These are phyloP conservation scores for Sebastes hubbsi DNA, from an alignment of 2,797 vertebrate genomes.

Conservation along the genomic window DNA sequence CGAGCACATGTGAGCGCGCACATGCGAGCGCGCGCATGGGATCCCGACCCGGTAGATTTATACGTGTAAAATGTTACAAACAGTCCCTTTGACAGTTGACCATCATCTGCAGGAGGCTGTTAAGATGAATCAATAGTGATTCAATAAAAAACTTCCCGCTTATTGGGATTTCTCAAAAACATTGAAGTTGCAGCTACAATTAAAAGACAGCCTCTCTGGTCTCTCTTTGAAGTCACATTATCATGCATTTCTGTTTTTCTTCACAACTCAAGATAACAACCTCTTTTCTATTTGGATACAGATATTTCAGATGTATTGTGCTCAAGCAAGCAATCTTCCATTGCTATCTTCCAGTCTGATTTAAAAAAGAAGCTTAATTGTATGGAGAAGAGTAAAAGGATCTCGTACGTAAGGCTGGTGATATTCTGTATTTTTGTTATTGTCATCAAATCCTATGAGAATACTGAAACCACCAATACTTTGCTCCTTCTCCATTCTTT, in stretches of 20 bases:
- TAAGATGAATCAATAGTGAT: not conserved
- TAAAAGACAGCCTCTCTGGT: not conserved
- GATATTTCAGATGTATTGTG: conserved; percentile 4
- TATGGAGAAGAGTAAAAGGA: not conserved
- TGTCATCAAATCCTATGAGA: not conserved
- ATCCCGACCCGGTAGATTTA: too few relatives aligned
- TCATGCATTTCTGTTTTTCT: conserved; percentile 3
- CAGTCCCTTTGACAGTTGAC: not conserved
- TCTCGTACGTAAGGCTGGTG: not conserved
- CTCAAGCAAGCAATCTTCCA: not conserved
- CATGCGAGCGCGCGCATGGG: too few relatives aligned
- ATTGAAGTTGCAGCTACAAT: not conserved
- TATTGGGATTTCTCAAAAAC: not conserved
- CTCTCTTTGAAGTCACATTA: not conserved
- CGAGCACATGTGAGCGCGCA: too few relatives aligned
- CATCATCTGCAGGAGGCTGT: not conserved
- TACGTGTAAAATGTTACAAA: too few relatives aligned
- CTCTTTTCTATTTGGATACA: not conserved
- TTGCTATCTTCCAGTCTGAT: not conserved
- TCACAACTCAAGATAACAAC: not conserved
- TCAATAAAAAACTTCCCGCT: not conserved
- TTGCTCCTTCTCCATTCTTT: not conserved
- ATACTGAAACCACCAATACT: not conserved
- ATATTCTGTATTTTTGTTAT: not conserved
- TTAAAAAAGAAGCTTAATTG: not conserved